Evolutionary conservation across 2,113 vertebrate genomes (phyloP).

Genomic region (Sakesphorus luctuosus): DNA sequence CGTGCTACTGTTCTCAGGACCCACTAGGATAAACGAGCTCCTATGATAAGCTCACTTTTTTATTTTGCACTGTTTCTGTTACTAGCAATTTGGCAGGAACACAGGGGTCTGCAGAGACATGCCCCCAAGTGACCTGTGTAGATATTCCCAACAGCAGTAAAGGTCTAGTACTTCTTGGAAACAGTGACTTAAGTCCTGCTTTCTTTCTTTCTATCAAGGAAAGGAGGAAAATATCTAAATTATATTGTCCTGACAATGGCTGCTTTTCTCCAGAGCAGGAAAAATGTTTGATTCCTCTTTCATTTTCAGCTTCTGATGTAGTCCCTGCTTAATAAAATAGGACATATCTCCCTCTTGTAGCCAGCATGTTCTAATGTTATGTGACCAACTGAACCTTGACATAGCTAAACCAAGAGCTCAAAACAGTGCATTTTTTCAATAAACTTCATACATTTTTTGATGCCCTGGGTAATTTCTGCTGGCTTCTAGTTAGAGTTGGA

Average conservation of each 20-base stretch:
- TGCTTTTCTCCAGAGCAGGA: background rate
- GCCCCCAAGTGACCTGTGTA: background rate
- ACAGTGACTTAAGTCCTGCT: background rate
- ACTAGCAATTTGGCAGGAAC: background rate
- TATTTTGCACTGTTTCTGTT: background rate
- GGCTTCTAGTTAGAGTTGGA: background rate
- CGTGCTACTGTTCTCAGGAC: background rate
- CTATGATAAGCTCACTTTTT: background rate
- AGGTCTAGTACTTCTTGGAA: background rate
- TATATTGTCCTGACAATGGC: background rate
- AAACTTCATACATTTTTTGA: background rate
- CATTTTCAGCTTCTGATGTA: background rate
- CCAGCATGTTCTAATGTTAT: background rate
- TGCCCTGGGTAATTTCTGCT: background rate
- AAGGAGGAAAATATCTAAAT: background rate
- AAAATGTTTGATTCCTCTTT: background rate
- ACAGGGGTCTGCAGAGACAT: background rate
- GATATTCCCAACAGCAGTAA: background rate
- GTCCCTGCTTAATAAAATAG: background rate
- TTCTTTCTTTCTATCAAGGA: background rate
- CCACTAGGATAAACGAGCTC: background rate
- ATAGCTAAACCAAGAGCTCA: background rate
- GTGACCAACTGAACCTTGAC: background rate
- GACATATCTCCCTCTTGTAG: background rate
- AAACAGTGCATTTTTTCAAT: background rate